Evolutionary conservation across 1,140 invertebrate species (phyloP).

Genomic region (Brachionus rotundiformis): DNA sequence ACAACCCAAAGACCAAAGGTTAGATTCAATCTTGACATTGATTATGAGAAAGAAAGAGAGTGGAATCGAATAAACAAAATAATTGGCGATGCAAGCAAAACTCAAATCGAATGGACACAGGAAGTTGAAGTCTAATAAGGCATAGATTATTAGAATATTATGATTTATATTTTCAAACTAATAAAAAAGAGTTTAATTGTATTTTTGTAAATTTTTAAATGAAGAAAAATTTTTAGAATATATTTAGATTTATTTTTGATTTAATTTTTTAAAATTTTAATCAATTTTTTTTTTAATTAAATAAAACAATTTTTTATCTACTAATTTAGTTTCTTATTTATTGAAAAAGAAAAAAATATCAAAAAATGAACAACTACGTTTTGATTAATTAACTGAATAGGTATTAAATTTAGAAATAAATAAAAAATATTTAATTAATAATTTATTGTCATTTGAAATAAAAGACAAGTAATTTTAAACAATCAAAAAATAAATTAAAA

Average conservation of each 20-base stretch:
- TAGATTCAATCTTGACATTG: conserved; percentile 40
- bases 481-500: not conserved
- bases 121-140: conserved; percentile 30
- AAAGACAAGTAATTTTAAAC: no score
- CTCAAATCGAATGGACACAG: conserved; percentile 46
- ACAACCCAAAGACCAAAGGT: conserved; percentile 43
- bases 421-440: not conserved
- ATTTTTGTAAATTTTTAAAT: not conserved
- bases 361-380: no score
- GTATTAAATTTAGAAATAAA: no score
- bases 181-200: not conserved
- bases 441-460: not conserved
- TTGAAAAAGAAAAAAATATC: no score
- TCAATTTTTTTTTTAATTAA: no score
- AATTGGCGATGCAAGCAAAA: conserved; percentile 39
- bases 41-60: conserved; percentile 50
- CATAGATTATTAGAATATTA: not conserved
- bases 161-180: not conserved
- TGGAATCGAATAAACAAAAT: conserved; percentile 51
- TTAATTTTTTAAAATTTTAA: not conserved
- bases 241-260: not conserved
- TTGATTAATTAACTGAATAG: no score
- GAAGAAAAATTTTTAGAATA: not conserved
- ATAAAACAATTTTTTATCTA: no score
- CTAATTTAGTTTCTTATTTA: no score